These are phyloP conservation scores for human (Homo sapiens) DNA, from an alignment of 2,113 vertebrate genomes.

Conservation along the genomic window DNA sequence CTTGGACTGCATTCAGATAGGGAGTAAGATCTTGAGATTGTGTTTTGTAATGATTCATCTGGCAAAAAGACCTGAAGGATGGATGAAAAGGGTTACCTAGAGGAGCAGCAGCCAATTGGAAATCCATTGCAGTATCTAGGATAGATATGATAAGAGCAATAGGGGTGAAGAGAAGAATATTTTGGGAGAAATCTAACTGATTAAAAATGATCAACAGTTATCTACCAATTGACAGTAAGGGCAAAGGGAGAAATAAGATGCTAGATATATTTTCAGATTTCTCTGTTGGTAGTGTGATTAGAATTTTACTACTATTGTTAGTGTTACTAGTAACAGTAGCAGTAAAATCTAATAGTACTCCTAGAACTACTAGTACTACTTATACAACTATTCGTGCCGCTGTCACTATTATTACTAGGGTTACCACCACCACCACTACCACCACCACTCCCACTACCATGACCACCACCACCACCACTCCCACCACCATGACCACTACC, in stretches of 20 bases:
- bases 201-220: neutral
- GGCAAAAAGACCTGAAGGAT: no score
- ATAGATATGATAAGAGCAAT: no score
- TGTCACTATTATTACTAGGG: neutral
- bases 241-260: neutral
- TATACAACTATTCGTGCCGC: neutral
- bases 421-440: neutral
- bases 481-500: no score
- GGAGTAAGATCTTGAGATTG: neutral
- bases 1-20: neutral
- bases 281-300: neutral
- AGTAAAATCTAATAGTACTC: neutral
- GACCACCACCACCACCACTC: no score
- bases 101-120: neutral
- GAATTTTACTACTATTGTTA: neutral
- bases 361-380: neutral
- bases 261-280: neutral
- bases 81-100: neutral
- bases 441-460: no score
- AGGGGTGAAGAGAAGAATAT: neutral
- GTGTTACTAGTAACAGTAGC: neutral
- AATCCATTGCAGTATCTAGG: no score
- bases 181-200: neutral
- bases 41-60: neutral
- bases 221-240: neutral